Percentiles rank a stretch among this genome's conserved stretches.
Evolutionary conservation across 2,113 vertebrate species (phyloP).

Genomic region (Paracanthobrama guichenoti): DNA sequence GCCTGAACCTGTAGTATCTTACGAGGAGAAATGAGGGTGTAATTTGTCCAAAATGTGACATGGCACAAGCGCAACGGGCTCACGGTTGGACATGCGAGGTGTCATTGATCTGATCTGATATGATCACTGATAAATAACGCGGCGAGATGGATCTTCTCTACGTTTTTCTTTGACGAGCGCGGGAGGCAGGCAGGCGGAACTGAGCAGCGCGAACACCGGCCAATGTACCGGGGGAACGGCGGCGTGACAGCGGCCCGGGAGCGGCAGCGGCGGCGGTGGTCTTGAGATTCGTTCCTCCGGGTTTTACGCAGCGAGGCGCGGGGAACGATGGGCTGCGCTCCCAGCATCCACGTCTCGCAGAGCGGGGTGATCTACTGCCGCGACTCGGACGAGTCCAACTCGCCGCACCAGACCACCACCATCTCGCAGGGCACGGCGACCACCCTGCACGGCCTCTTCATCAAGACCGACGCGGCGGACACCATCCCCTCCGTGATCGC

Average conservation of each 20-base stretch:
- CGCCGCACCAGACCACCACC: constrained; percentile 87
- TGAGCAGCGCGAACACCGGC: constrained; percentile 45
- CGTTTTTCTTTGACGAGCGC: constrained; percentile 61
- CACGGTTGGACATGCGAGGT: constrained; percentile 11
- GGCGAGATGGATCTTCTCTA: constrained; percentile 44
- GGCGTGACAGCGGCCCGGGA: constrained; percentile 49
- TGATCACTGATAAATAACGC: constrained; percentile 49
- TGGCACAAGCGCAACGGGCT: constrained; percentile 1
- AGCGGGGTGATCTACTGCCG: constrained; percentile 98
- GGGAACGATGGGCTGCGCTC: constrained; percentile 92
- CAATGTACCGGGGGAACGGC: constrained; percentile 58
- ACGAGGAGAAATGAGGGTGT: background rate
- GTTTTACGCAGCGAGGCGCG: constrained; percentile 57
- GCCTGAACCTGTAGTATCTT: background rate
- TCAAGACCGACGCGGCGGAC: constrained; percentile 90
- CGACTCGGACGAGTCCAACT: constrained; percentile 93
- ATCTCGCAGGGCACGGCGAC: constrained; percentile 85
- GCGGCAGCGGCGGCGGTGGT: constrained; percentile 48
- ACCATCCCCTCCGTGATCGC: constrained; percentile 82
- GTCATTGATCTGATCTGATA: constrained; percentile 40
- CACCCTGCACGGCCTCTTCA: constrained; percentile 87
- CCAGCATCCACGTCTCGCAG: constrained; percentile 97
- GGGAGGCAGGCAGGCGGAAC: constrained; percentile 38
- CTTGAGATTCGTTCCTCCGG: constrained; percentile 59
- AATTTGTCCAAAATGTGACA: constrained; percentile 16